Evolutionary conservation across 2,888 invertebrate genomes (phyloP).

Genomic region (Habroteleia sp.): DNA sequence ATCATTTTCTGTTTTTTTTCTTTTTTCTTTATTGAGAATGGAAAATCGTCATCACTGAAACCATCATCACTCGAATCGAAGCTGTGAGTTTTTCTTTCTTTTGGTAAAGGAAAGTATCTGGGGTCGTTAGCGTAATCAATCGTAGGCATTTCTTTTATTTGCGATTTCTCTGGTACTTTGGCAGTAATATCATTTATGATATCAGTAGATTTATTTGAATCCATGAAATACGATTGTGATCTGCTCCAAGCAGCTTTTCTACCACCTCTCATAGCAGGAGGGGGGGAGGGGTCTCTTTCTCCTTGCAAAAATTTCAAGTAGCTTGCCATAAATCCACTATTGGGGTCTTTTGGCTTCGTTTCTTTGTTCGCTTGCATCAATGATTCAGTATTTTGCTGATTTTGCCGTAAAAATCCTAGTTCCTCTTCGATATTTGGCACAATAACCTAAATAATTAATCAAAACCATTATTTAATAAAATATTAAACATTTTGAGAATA

Average conservation of each 20-base stretch:
- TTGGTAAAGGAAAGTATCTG: constrained; percentile 87
- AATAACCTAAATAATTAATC: constrained; percentile 82
- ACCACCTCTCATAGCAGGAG: constrained; percentile 86
- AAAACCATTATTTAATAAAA: no score
- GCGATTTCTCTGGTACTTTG: constrained; percentile 72
- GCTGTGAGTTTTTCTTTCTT: constrained; percentile 86
- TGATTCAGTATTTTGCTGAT: constrained; percentile 67
- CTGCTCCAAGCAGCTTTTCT: constrained; percentile 86
- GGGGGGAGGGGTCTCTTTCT: constrained; percentile 90
- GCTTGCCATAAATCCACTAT: constrained; percentile 92
- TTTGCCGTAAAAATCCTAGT: constrained; percentile 86
- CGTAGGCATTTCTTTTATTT: constrained; percentile 81
- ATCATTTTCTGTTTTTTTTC: constrained; percentile 66
- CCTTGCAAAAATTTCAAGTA: constrained; percentile 92
- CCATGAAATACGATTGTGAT: constrained; percentile 73
- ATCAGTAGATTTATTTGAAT: constrained; percentile 68
- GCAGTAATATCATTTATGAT: constrained; percentile 75
- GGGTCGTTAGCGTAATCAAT: constrained; percentile 85
- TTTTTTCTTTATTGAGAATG: constrained; percentile 73
- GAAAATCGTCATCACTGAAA: constrained; percentile 83
- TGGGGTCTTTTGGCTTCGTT: constrained; percentile 83
- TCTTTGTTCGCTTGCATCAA: constrained; percentile 84
- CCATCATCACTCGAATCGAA: constrained; percentile 86
- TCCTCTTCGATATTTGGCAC: constrained; percentile 95
- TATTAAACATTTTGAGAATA: no score